Evolutionary conservation across 2,113 vertebrate species (phyloP).

Genomic region (Nerophis lumbriciformis): DNA sequence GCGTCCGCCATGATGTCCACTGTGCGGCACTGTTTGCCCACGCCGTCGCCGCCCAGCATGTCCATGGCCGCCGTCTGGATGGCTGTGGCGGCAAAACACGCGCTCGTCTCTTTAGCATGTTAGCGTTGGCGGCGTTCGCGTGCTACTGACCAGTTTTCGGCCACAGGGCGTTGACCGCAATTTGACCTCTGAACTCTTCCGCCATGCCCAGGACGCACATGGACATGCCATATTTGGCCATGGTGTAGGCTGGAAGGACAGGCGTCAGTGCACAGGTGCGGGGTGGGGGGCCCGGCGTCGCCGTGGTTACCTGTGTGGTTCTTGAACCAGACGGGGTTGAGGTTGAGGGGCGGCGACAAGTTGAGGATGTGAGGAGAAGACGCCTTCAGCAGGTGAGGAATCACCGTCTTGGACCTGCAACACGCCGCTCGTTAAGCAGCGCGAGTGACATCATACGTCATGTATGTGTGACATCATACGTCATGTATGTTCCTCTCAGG

Average conservation of each 20-base stretch:
- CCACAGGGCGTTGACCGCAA: constrained; percentile 95
- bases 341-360: constrained; percentile 89
- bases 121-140: background rate
- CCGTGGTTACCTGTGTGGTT: constrained; percentile 79
- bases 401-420: constrained; percentile 88
- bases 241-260: constrained; percentile 82
- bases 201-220: constrained; percentile 98
- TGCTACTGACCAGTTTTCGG: constrained; percentile 82
- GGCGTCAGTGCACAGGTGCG: background rate
- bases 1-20: constrained; percentile 92
- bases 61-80: constrained; percentile 93
- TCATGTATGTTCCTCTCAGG: constrained; percentile 90
- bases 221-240: constrained; percentile 98
- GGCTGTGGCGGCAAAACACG: constrained; percentile 59
- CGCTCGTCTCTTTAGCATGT: background rate
- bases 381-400: constrained; percentile 88
- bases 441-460: constrained; percentile 77
- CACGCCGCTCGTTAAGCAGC: background rate
- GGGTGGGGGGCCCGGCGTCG: background rate
- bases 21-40: constrained; percentile 88
- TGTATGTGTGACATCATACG: constrained; percentile 84
- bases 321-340: constrained; percentile 96
- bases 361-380: constrained; percentile 90
- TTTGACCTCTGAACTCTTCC: constrained; percentile 92
- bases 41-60: constrained; percentile 83